Base-by-base conservation (phyloP, 1,140 invertebrate species). In the Melitaea cinxia region DNA sequence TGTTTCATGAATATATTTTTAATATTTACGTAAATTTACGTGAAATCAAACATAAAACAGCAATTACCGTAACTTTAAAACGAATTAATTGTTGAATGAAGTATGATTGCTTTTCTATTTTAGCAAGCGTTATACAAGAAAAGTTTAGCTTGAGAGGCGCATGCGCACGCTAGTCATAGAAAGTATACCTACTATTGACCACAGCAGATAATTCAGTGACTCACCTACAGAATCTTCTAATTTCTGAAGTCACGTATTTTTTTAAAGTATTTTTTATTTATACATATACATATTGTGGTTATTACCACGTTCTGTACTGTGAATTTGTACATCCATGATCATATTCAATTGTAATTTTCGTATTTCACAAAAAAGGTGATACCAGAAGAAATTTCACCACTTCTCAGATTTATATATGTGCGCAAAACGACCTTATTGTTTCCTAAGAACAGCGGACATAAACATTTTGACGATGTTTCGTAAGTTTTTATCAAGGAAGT, bases 401-500 rank as follows among this genome's bases (percentile, higher is more conserved):
- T 19, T 17, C 37, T 15, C 77, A 80, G 70, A 65, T 71, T 76
- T 68, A 62, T 53, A 68, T 68, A 59, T 64, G 67, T 57, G 56
- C 63, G 54, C 66, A 57, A 68, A 69, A 67, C 68, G 53, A 68
- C 26, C 50, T 65, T 65, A 77, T 70, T 75, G 68, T 70, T 49
- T 52, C 52, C 15, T 28, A 57, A 73, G 58, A 66, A 73, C 63
- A 66, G 65, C 70, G 72, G 67, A 77, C 73, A 70, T 73, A 62
- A 70, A 77, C 78, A 78, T 66, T 75, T 76, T 66, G 73, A 42
- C 14, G 76, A 73, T 75, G 80, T 87, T 85, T 88, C 80, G 82
- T 86, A 88, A 89, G 76, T 85, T 82, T 83, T 86, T 89, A 85
- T 82, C 80, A 74, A 82, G 85, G 85, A 89, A 86, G 83, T 89